Conservation (phyloP, 23 tunicate genomes). For the Ciona savignyi region DNA sequence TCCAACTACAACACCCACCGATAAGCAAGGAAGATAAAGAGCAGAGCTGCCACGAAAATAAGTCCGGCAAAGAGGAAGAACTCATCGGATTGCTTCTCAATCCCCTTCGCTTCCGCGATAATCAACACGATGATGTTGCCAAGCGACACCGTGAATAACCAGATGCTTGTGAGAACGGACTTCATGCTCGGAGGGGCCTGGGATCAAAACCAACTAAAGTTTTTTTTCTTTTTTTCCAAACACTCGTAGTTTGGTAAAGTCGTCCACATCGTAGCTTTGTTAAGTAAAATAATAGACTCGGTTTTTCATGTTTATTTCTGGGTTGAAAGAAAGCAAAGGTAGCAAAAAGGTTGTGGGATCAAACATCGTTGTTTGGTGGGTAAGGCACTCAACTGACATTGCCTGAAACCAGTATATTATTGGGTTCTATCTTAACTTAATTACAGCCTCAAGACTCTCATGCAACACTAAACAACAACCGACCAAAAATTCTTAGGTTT, state of each 20-base stretch:
- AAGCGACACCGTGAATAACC: conserved; percentile 98
- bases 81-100: conserved; percentile 85
- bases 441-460: no score
- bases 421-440: no score
- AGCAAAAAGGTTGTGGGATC: no score
- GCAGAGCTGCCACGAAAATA: conserved; percentile 60
- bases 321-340: no score
- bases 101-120: conserved; percentile 74
- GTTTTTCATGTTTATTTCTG: no score
- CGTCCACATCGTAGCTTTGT: no score
- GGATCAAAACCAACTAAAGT: background rate
- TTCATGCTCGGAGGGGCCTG: conserved; percentile 99
- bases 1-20: conserved; percentile 55
- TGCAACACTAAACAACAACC: no score
- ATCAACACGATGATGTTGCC: conserved; percentile 95
- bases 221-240: no score
- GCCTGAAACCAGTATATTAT: background rate
- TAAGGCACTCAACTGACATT: background rate
- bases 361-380: no score
- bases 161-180: conserved; percentile 85
- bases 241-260: no score
- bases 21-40: conserved; percentile 81
- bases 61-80: conserved; percentile 97
- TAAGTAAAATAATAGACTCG: no score
- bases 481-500: no score